These are phyloP conservation scores for Taeniopygia guttata DNA, from an alignment of 2,797 vertebrate species.

Conservation along the genomic window DNA sequence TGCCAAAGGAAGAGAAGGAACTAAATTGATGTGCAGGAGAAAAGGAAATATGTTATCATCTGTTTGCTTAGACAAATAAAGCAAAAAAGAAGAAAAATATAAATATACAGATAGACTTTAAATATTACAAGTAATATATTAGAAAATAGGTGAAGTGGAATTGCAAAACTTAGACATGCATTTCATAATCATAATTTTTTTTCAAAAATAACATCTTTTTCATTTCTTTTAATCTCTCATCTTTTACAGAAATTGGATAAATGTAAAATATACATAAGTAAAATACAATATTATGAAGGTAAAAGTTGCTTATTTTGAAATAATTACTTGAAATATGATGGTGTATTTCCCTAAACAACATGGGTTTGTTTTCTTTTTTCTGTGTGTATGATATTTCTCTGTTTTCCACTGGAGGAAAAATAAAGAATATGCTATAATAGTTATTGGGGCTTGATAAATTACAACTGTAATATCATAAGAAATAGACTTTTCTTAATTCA, in stretches of 20 bases:
- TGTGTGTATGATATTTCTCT: neutral
- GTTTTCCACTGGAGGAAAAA: neutral
- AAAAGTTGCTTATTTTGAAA: neutral
- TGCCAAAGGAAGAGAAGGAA: neutral
- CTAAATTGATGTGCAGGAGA: neutral
- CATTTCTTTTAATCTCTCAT: rapidly evolving
- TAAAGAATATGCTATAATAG: neutral
- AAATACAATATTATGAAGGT: neutral
- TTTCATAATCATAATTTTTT: neutral
- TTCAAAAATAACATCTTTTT: neutral
- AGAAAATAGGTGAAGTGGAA: neutral
- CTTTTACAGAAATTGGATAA: neutral
- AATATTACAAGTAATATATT: neutral
- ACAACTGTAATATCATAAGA: neutral
- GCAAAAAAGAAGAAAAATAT: neutral
- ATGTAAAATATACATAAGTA: neutral
- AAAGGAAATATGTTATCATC: neutral
- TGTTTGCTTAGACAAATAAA: neutral
- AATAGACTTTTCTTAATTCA: neutral
- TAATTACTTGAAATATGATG: neutral
- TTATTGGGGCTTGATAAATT: neutral
- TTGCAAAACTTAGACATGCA: neutral
- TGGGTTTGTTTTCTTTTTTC: neutral
- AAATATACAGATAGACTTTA: neutral
- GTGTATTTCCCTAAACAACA: neutral